Evolutionary conservation across 2,797 vertebrate species (phyloP), one percentile per base, ranked within the genome.

Genomic region (Hippocampus kuda): DNA sequence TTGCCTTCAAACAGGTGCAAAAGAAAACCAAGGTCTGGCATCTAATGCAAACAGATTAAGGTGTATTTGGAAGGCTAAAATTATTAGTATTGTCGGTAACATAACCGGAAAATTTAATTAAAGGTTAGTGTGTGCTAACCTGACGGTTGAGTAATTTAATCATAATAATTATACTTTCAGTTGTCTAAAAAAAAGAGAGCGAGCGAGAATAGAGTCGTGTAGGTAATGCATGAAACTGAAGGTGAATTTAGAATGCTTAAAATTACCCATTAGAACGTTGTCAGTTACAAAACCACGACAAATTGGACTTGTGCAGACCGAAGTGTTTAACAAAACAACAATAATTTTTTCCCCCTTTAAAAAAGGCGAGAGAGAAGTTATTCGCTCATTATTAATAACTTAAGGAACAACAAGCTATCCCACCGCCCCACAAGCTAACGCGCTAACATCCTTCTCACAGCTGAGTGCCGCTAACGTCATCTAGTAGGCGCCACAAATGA

Each of bases 361-460:
- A 18, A 18, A 34, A 6, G 6, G 18, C 18, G 30, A 34, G 30
- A 34, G 2, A 10, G n/a, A 61, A 61, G 16, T 18, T 61, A 34
- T 61, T 61, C 38, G 16, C 5, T 2, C 10, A 20, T 20, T 61
- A 38, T 30, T 27, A 30, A 38, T 16, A 10, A 61, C 34, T 38
- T 38, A 1, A 26, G 26, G 15, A 26, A 65, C 42, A 11, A 69
- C 77, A 73, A 77, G 84, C 81, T 87, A 83, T 73, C 61, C 20
- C 61, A 18, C 65, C 27, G 48, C 61, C 42, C 12, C 42, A 27
- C 10, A 65, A 74, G 76, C 74, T 81, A 83, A 57, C 70, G 34
- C 46, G 75, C n/a, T 82, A 84, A 77, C 77, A 60, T 75, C 70
- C 77, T 74, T 71, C 4, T 38, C 48, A 63, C 27, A 54, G 65